phyloP scores from a whole-genome alignment of 2,888 invertebrate species.

The Epinotia nisella region DNA sequence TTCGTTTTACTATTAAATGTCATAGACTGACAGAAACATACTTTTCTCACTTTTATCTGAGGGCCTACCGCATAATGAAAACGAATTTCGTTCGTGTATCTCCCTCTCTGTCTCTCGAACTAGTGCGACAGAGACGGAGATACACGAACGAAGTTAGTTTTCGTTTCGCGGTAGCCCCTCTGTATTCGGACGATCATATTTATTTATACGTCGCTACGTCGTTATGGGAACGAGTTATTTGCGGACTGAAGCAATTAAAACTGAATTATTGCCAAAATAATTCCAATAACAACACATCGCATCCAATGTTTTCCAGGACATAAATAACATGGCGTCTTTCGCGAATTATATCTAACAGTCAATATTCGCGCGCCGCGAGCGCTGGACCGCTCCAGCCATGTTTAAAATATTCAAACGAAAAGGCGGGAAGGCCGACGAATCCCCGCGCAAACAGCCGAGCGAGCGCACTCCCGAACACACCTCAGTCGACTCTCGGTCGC shows the following conservation, averaged over 20 bases:
- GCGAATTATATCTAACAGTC: constrained; percentile 58
- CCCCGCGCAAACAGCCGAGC: constrained; percentile 61
- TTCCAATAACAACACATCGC: constrained; percentile 46
- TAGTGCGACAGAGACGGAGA: too few relatives aligned
- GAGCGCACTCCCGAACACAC: constrained; percentile 52
- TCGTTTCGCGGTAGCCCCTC: too few relatives aligned
- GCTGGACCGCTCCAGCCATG: constrained; percentile 70
- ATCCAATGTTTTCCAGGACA: constrained; percentile 31
- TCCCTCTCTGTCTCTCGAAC: too few relatives aligned
- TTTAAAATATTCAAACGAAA: constrained; percentile 81
- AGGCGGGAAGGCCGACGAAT: constrained; percentile 75
- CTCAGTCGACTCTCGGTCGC: constrained; percentile 69
- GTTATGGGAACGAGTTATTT: constrained; percentile 17
- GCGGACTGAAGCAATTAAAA: neutral
- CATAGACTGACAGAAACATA: too few relatives aligned
- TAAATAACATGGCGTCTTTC: constrained; percentile 42
- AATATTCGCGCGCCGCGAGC: constrained; percentile 54
- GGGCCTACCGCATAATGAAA: too few relatives aligned
- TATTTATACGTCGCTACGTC: constrained; percentile 1
- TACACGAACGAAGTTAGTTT: too few relatives aligned
- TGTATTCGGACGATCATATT: too few relatives aligned
- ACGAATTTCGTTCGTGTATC: too few relatives aligned
- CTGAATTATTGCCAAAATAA: constrained; percentile 29
- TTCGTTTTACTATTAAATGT: too few relatives aligned
- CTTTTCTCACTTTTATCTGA: too few relatives aligned